Evolutionary conservation across 1,140 invertebrate genomes (phyloP), one percentile per base, ranked within the genome.

Genomic region (Drosophila lacertosa): DNA sequence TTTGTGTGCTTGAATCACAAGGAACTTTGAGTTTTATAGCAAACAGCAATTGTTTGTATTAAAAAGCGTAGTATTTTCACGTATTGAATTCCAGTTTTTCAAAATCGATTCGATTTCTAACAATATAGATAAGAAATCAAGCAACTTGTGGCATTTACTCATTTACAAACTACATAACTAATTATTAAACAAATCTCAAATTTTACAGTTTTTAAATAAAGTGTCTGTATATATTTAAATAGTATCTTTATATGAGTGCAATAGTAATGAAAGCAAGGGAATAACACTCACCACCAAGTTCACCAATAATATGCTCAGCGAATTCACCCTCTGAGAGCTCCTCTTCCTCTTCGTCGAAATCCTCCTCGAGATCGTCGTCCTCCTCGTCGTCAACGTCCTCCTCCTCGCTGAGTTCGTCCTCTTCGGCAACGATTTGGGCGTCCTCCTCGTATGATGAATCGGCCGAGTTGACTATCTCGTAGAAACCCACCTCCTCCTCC

Each of bases 401-500:
- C 32, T 90, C 88, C 15, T 88, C 88, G 50, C 68, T 88, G n/a
- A 89, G 65, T 51, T 89, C 86, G 72, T 89, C 86, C 35, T 86
- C 89, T 42, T 89, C 88, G 40, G 83, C 88, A 70, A 83, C 76
- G 26, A 88, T 88, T 64, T 89, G 83, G 16, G 80, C 68, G 78
- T 90, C 82, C 18, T 90, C 89, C 24, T 76, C 79, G 82, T 89
- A 88, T 13, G 82, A 86, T 45, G 81, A 86, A 60, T 86, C 77
- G 9, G 74, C 82, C 6, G 81, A 80, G 69, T 84, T 86, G 26
- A 80, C 77, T 58, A 84, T 86, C 39, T 82, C 82, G 75, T 83
- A 82, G 58, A 89, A 76, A 15, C 75, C 75, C 47, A 79, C 89
- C 40, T 89, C 89, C 18, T 80, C 83, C 40, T 77, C 74, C 29